Conservation (phyloP, 2,113 vertebrate species). For the Diglossa brunneiventris region DNA sequence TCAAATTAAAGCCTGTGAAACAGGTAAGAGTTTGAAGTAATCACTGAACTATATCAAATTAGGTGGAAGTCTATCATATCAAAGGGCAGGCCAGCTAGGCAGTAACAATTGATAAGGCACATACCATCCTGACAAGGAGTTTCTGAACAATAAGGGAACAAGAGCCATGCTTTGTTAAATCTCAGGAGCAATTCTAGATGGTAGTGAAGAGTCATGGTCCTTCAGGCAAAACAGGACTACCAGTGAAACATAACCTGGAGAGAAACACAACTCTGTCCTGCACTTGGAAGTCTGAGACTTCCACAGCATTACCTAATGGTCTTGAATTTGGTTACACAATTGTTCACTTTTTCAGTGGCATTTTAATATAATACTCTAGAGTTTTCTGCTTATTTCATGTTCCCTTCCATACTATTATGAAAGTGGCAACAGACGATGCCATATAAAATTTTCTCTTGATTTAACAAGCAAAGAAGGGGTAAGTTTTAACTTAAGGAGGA, state of each 20-base stretch:
- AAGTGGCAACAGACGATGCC: neutral
- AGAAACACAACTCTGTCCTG: neutral
- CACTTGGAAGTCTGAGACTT: neutral
- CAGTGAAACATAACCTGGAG: neutral
- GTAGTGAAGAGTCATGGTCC: neutral
- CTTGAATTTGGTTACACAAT: neutral
- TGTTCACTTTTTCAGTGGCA: neutral
- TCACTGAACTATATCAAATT: neutral
- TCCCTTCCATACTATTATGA: neutral
- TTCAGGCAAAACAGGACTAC: neutral
- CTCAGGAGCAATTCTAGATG: neutral
- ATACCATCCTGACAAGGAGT: neutral
- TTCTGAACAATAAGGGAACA: neutral
- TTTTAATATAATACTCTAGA: neutral
- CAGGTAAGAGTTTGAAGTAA: neutral
- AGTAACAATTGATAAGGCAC: neutral
- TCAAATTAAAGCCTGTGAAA: neutral
- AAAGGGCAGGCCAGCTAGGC: neutral
- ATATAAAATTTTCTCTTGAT: neutral
- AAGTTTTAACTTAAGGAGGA: neutral
- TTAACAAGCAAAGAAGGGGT: neutral
- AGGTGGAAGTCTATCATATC: neutral
- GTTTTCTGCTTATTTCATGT: neutral
- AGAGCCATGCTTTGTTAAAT: neutral
- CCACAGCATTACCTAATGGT: neutral